Evolutionary conservation across 2,888 invertebrate genomes (phyloP).

Genomic region (Eueremaeus valkanovi): DNA sequence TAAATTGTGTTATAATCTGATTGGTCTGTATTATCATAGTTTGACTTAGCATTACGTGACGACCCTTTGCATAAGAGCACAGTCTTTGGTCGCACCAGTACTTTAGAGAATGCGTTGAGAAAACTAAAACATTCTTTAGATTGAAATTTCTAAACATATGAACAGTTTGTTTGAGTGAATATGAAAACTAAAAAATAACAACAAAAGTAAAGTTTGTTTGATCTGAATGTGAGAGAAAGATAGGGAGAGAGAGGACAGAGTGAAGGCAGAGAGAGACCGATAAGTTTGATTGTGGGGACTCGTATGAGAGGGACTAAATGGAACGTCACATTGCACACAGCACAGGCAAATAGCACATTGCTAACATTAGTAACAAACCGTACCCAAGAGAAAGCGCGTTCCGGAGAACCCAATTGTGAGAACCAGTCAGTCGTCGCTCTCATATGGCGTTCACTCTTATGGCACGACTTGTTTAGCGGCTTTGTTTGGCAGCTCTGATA

Average conservation of each 20-base stretch:
- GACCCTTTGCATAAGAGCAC: neutral
- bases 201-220: neutral
- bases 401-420: neutral
- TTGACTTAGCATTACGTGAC: neutral
- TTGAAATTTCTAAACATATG: neutral
- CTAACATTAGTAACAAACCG: conserved; percentile 5
- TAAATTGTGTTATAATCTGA: no score
- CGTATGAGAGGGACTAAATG: neutral
- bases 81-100: no score
- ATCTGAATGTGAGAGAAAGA: neutral
- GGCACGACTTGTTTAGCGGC: conserved; percentile 26
- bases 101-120: neutral
- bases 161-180: neutral
- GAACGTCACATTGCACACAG: neutral
- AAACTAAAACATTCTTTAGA: neutral
- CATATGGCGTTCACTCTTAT: neutral
- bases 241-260: no score
- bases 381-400: conserved; percentile 14
- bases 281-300: neutral
- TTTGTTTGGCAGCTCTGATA: no score
- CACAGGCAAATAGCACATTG: neutral
- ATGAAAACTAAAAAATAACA: neutral
- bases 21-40: no score
- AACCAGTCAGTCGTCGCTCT: conserved; percentile 12
- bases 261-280: neutral